These are phyloP conservation scores for Muscidifurax raptorellus DNA, from an alignment of 1,140 invertebrate genomes.

Conservation along the genomic window DNA sequence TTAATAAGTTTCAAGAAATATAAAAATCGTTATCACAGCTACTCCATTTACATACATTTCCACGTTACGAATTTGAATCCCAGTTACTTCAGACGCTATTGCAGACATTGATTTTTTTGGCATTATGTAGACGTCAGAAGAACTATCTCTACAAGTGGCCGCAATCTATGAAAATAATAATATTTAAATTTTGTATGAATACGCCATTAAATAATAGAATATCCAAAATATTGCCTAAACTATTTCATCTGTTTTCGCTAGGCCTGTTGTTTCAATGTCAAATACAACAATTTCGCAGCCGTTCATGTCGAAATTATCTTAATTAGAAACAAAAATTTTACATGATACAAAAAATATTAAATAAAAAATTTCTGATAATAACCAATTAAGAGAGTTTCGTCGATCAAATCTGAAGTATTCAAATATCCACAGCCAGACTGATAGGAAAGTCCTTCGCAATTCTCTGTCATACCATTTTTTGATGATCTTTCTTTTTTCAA, in stretches of 20 bases:
- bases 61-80: neutral
- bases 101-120: slow-evolving; percentile 37
- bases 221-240: slow-evolving; percentile 27
- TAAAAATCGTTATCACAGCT: slow-evolving; percentile 9
- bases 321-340: slow-evolving; percentile 5
- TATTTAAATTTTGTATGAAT: neutral
- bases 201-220: no score
- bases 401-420: slow-evolving; percentile 34
- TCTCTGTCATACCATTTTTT: neutral
- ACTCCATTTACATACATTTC: slow-evolving; percentile 11
- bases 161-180: slow-evolving; percentile 26
- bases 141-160: neutral
- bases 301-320: neutral
- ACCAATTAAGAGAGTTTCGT: slow-evolving; percentile 21
- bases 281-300: slow-evolving; percentile 25
- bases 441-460: slow-evolving; percentile 39
- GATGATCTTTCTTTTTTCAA: neutral
- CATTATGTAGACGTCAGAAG: slow-evolving; percentile 24
- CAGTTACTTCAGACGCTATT: slow-evolving; percentile 27
- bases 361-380: slow-evolving; percentile 16
- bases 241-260: slow-evolving; percentile 31
- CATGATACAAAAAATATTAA: slow-evolving; percentile 1
- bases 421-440: slow-evolving; percentile 29
- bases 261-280: slow-evolving; percentile 44
- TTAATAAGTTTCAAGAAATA: slow-evolving; percentile 3